These are phyloP conservation scores for Caranx ignobilis DNA, from an alignment of 2,113 vertebrate species.

Conservation along the genomic window DNA sequence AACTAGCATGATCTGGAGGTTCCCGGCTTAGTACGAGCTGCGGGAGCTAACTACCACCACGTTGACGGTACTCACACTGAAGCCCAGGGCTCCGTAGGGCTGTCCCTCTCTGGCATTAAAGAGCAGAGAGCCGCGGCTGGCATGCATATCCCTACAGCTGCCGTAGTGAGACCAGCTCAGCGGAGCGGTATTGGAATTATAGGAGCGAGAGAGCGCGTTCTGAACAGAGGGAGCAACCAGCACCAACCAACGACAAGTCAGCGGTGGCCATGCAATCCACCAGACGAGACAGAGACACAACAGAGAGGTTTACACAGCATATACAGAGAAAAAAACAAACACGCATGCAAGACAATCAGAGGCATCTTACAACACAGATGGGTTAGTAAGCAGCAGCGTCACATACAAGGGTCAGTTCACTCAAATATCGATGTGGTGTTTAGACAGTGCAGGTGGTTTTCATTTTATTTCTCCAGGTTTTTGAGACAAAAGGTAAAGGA, in stretches of 20 bases:
- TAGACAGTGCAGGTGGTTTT: no score
- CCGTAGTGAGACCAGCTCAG: constrained; percentile 93
- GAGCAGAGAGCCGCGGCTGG: constrained; percentile 95
- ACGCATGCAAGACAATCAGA: constrained; percentile 50
- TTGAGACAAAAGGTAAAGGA: background rate
- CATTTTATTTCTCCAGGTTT: no score
- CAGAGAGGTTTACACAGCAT: constrained; percentile 43
- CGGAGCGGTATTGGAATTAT: constrained; percentile 93
- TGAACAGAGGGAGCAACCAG: constrained; percentile 85
- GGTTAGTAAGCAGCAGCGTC: constrained; percentile 52
- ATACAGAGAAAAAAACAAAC: constrained; percentile 28
- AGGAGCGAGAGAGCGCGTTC: constrained; percentile 97
- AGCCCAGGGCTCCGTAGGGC: constrained; percentile 89
- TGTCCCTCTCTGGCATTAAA: constrained; percentile 92
- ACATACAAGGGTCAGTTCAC: background rate
- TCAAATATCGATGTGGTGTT: background rate
- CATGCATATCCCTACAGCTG: constrained; percentile 96
- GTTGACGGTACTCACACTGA: constrained; percentile 92
- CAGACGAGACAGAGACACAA: constrained; percentile 54
- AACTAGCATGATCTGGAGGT: constrained; percentile 44
- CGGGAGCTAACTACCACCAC: constrained; percentile 50
- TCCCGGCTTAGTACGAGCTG: constrained; percentile 50
- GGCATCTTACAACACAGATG: constrained; percentile 9
- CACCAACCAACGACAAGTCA: constrained; percentile 45
- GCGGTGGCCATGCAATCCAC: constrained; percentile 66